These are phyloP conservation scores for Spondyliosoma cantharus DNA, from an alignment of 2,797 vertebrate genomes.

Conservation along the genomic window DNA sequence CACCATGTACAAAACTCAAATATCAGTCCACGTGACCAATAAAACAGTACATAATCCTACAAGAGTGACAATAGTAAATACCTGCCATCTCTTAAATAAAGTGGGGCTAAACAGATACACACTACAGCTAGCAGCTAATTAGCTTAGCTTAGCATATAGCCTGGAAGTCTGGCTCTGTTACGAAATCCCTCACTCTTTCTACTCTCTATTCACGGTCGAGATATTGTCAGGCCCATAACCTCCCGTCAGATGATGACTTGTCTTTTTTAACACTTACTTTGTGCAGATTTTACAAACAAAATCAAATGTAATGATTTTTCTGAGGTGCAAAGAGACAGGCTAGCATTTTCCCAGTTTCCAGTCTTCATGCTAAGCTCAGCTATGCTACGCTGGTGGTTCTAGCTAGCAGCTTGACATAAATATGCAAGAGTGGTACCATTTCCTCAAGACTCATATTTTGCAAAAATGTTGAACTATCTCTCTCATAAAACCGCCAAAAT, in stretches of 20 bases:
- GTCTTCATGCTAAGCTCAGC: neutral
- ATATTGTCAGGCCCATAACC: too few relatives aligned
- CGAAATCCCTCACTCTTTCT: too few relatives aligned
- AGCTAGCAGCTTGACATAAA: neutral
- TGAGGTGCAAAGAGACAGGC: too few relatives aligned
- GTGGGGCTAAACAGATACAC: too few relatives aligned
- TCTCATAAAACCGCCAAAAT: neutral
- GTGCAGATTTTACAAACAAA: too few relatives aligned
- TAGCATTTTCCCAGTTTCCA: neutral
- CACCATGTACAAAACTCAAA: slow-evolving; percentile 18
- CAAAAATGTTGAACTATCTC: neutral
- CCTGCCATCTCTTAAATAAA: neutral
- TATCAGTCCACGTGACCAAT: neutral
- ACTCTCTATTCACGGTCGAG: too few relatives aligned
- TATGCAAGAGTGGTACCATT: neutral
- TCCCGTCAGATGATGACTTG: too few relatives aligned
- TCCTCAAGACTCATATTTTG: neutral
- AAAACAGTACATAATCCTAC: neutral
- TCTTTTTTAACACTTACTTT: too few relatives aligned
- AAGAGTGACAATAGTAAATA: neutral
- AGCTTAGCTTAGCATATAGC: too few relatives aligned
- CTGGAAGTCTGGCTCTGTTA: too few relatives aligned
- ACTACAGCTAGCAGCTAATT: too few relatives aligned
- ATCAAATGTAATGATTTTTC: too few relatives aligned
- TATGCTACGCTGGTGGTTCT: neutral